Evolutionary conservation across 2,797 vertebrate species (phyloP).

Genomic region (Loriculus beryllinus): DNA sequence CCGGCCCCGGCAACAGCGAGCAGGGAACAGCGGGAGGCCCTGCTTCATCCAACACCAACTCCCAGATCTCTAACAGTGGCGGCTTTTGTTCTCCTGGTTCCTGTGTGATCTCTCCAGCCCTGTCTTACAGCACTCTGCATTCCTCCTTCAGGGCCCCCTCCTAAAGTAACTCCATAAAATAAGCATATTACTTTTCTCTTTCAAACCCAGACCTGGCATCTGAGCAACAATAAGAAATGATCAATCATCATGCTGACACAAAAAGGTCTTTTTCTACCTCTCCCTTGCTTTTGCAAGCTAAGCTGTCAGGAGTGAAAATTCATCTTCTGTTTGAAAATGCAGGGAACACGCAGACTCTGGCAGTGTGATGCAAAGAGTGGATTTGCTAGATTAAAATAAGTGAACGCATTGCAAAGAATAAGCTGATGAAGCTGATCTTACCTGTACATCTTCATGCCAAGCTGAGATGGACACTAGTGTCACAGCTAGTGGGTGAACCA

Average conservation of each 20-base stretch:
- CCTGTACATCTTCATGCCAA: not conserved
- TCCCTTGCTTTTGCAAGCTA: not conserved
- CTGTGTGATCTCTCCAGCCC: constrained; percentile 4
- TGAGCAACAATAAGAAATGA: not conserved
- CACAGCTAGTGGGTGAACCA: not conserved
- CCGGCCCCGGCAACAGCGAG: constrained; percentile 7
- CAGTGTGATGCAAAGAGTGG: not conserved
- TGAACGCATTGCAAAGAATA: not conserved
- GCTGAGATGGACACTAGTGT: not conserved
- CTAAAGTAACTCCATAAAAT: not conserved
- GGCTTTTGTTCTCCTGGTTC: not conserved
- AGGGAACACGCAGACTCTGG: not conserved
- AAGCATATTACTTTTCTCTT: constrained; percentile 21
- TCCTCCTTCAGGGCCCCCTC: not conserved
- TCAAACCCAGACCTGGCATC: constrained; percentile 21
- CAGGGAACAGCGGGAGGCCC: not conserved
- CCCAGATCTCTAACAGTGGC: not conserved
- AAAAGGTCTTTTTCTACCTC: not conserved
- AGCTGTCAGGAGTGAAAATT: not conserved
- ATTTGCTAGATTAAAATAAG: not conserved
- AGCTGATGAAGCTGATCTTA: not conserved
- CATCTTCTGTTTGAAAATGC: not conserved
- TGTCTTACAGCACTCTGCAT: not conserved
- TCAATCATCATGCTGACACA: not conserved
- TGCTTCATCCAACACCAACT: not conserved